A percentile compares a stretch with the other conserved stretches of the same genome.
These are phyloP conservation scores for Cephus pulcher DNA, from an alignment of 2,888 invertebrate species.

Conservation along the genomic window DNA sequence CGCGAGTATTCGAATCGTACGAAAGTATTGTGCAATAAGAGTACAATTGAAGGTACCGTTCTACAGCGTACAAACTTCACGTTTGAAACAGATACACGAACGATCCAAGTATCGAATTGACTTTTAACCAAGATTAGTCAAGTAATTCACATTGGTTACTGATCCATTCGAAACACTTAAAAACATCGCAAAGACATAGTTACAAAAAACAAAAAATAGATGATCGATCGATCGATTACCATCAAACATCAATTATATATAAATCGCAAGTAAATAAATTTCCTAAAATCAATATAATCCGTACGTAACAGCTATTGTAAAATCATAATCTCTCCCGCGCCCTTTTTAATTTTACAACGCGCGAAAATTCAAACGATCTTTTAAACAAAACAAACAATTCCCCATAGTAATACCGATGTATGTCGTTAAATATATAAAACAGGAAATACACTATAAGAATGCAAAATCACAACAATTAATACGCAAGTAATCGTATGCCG, in stretches of 20 bases:
- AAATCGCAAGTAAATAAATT: not conserved
- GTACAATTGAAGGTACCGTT: not conserved
- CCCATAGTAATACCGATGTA: not conserved
- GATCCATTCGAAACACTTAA: no score
- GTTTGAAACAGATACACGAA: not conserved
- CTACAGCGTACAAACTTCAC: not conserved
- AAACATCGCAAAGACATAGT: not conserved
- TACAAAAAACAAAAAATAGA: not conserved
- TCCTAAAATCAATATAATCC: not conserved
- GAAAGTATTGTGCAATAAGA: not conserved
- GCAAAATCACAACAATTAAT: not conserved
- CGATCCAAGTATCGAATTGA: not conserved
- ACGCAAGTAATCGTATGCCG: not conserved
- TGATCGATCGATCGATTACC: not conserved
- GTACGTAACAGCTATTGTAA: not conserved
- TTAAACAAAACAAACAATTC: not conserved
- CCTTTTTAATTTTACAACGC: not conserved
- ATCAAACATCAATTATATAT: not conserved
- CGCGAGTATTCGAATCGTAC: not conserved
- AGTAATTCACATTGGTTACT: not conserved
- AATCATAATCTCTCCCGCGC: not conserved
- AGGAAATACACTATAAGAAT: not conserved
- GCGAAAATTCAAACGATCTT: not conserved
- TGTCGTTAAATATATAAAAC: not conserved
- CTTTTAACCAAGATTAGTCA: not conserved